phyloP scores from a whole-genome alignment of 2,797 vertebrate genomes.

The Anableps anableps region DNA sequence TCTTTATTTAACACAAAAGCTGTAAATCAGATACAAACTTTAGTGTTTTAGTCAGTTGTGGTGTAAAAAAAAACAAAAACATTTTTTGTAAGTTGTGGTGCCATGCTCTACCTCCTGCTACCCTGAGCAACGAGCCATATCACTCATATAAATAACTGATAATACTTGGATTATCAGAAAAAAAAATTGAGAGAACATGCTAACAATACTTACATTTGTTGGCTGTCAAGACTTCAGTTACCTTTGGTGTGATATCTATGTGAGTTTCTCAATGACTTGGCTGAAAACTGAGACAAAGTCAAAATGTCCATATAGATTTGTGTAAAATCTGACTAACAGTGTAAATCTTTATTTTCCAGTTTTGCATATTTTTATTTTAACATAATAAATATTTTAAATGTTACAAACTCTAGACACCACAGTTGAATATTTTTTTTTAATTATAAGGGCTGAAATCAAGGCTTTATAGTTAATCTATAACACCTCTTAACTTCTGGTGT shows the following conservation, averaged over 20 bases:
- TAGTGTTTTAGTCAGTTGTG: no score
- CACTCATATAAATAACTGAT: no score
- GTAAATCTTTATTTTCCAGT: not conserved
- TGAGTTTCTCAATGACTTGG: not conserved
- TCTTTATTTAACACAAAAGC: no score
- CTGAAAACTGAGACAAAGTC: not conserved
- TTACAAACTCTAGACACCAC: not conserved
- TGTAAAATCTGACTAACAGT: not conserved
- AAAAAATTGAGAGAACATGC: not conserved
- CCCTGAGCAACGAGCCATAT: no score
- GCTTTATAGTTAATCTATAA: slow-evolving; percentile 21
- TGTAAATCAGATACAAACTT: no score
- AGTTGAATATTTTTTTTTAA: not conserved
- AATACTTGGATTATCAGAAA: no score
- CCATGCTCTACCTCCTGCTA: no score
- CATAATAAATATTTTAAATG: not conserved
- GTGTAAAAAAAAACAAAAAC: no score
- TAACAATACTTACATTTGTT: not conserved
- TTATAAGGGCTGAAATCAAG: slow-evolving; percentile 1
- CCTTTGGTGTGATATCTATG: not conserved
- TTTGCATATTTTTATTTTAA: not conserved
- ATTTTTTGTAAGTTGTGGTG: no score
- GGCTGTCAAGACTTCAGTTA: not conserved
- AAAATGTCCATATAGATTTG: not conserved
- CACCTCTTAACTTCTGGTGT: slow-evolving; percentile 25